These are phyloP conservation scores for Drosophila lacteicornis DNA, from an alignment of 1,140 invertebrate species.

Conservation along the genomic window DNA sequence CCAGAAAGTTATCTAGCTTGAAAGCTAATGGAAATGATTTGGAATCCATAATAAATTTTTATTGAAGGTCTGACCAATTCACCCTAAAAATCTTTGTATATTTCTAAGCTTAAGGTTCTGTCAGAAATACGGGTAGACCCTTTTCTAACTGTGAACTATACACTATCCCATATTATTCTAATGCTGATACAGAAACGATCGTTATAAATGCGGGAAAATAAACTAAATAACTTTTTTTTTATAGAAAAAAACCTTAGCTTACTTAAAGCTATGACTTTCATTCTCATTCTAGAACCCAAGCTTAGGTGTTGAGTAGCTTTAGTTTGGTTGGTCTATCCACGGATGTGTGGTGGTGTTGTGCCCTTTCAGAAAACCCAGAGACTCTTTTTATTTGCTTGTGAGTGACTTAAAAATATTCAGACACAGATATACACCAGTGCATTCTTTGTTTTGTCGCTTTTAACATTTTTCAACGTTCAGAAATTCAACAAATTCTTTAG, in stretches of 20 bases:
- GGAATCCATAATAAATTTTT: no score
- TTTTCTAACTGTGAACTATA: not conserved
- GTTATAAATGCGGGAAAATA: not conserved
- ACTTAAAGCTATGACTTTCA: not conserved
- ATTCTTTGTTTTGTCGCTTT: constrained; percentile 24
- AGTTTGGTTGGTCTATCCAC: not conserved
- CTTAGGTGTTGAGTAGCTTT: not conserved
- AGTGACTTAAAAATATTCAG: constrained; percentile 25
- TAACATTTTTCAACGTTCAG: constrained; percentile 24
- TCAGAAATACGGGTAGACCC: no score
- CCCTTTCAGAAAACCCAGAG: constrained; percentile 17
- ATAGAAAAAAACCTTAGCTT: not conserved
- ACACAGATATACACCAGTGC: constrained; percentile 24
- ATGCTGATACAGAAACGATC: not conserved
- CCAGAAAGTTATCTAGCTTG: no score
- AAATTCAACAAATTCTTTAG: constrained; percentile 25
- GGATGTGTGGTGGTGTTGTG: not conserved
- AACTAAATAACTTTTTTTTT: no score
- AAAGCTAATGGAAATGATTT: no score
- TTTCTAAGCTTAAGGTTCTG: not conserved
- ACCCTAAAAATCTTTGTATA: not conserved
- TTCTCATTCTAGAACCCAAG: no score
- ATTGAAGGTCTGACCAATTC: no score
- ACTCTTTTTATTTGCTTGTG: constrained; percentile 19
- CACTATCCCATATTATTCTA: not conserved